These are phyloP conservation scores for Carcharodon carcharias DNA, from an alignment of 2,797 vertebrate species.

Conservation along the genomic window DNA sequence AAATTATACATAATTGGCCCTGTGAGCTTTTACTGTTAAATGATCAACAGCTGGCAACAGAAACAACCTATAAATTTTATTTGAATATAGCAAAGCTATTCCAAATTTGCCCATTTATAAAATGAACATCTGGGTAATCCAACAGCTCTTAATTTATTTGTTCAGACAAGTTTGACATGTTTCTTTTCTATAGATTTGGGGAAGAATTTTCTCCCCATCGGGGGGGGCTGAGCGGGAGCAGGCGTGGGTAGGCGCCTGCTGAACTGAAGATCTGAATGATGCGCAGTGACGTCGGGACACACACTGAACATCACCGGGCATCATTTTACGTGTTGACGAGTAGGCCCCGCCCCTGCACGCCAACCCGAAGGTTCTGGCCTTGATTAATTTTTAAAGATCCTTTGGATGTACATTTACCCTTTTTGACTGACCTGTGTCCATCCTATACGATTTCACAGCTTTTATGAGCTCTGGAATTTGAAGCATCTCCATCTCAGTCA, in stretches of 20 bases:
- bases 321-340: too few species aligned
- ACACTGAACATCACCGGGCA: too few species aligned
- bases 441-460: slow-evolving; percentile 48
- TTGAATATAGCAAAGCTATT: background rate
- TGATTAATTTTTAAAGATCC: background rate
- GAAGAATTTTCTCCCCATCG: too few species aligned
- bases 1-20: background rate
- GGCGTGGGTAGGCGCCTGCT: too few species aligned
- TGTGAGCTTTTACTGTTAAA: background rate
- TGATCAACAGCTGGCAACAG: background rate
- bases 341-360: too few species aligned
- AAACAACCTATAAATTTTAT: background rate
- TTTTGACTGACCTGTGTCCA: background rate
- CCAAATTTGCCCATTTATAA: background rate
- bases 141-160: background rate
- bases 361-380: too few species aligned
- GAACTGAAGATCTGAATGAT: too few species aligned
- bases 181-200: background rate
- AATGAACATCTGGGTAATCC: background rate
- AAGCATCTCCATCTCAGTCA: slow-evolving; percentile 51
- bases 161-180: background rate
- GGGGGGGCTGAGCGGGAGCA: too few species aligned
- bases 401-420: background rate
- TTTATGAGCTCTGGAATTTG: slow-evolving; percentile 55
- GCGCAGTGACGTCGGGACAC: too few species aligned